Evolutionary conservation across 2,888 invertebrate genomes (phyloP), one percentile per base, ranked within the genome.

Genomic region (Leptinotarsa tumamoca): DNA sequence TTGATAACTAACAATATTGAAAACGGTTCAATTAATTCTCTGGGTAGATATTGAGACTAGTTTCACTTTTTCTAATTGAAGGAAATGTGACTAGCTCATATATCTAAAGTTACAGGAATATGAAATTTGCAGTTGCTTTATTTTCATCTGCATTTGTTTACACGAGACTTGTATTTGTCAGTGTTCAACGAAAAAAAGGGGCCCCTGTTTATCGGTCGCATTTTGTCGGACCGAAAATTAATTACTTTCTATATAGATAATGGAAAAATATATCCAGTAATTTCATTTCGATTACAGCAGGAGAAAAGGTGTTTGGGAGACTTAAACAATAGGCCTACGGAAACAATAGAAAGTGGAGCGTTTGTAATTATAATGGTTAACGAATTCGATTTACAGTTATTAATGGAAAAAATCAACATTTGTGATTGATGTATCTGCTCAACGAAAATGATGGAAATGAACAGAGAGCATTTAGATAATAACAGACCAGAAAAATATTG

Each of bases 261-360:
- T 71, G 71, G 69, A 74, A 58, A 58, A 58, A 70, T 74, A 58
- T 67, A 71, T 67, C 58, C 67, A n/a, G 74, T 51, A 74, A 51
- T 67, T 67, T 71, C 70, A 67, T 23, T 74, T 56, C 71, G 71
- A 74, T 74, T 71, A 74, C 56, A 54, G 58, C 74, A 18, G 70
- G 69, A 74, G 67, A 49, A 69, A 70, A 76, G 72, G 72, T 73
- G 72, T 76, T 56, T 43, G 49, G 49, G 14, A 61, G 54, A 67
- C 33, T 33, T 33, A 67, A 67, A 76, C 72, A 76, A 76, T 76
- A 61, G 72, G 66, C 66, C 54, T 56, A 50, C 33, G 67, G 49
- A 73, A 76, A 76, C 72, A 72, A 76, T 73, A 33, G 72, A 69
- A 70, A 76, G 54, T 61, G 70, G 58, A 72, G 72, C 75, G 70